Percentiles rank a stretch among this genome's conserved stretches.
Evolutionary conservation across 2,113 vertebrate species (phyloP).

Genomic region (Promerops cafer): DNA sequence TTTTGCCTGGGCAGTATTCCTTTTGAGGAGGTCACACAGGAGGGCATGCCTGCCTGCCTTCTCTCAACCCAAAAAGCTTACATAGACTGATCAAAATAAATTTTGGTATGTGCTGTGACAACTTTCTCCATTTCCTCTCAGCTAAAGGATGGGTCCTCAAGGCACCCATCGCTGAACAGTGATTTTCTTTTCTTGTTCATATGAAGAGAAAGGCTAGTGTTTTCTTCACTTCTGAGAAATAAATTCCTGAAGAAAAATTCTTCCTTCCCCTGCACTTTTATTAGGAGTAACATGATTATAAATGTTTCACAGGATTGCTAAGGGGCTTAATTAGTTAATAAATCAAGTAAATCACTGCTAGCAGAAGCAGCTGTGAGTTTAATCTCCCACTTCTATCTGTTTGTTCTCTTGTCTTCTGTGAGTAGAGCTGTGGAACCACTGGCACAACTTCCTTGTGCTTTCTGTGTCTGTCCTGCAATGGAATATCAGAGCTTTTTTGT

Average conservation of each 20-base stretch:
- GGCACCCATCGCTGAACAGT: not conserved
- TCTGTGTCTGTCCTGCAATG: not conserved
- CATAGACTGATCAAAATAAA: not conserved
- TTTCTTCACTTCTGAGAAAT: not conserved
- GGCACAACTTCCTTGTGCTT: not conserved
- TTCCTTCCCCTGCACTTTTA: not conserved
- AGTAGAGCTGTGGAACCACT: not conserved
- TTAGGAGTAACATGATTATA: not conserved
- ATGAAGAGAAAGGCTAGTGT: not conserved
- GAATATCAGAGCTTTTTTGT: not conserved
- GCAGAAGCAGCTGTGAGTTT: not conserved
- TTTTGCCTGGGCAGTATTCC: not conserved
- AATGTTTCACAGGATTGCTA: not conserved
- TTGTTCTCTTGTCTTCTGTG: not conserved
- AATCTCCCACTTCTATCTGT: not conserved
- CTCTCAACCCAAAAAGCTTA: not conserved
- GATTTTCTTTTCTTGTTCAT: not conserved
- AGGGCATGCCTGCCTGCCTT: not conserved
- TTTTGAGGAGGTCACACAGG: not conserved
- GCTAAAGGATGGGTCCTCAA: not conserved
- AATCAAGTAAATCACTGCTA: not conserved
- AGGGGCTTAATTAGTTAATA: not conserved
- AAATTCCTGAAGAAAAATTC: not conserved
- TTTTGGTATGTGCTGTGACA: not conserved
- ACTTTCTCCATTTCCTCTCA: not conserved